phyloP scores from a whole-genome alignment of 2,113 vertebrate genomes.

The Syngnathoides biaculeatus region DNA sequence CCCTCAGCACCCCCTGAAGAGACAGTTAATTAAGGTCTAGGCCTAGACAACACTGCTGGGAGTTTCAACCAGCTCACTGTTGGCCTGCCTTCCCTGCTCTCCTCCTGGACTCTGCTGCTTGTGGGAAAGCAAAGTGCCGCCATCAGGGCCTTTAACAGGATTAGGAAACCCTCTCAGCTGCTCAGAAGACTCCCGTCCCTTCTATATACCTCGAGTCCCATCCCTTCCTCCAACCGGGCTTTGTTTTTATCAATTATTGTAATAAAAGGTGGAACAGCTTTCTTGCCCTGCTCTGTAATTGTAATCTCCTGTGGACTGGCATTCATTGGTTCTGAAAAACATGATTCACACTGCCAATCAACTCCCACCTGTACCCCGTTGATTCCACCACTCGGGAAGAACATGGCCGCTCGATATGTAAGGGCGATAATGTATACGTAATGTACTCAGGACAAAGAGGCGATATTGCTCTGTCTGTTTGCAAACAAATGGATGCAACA shows the following conservation, averaged over 20 bases:
- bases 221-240: conserved; percentile 30
- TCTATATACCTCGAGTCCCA: conserved; percentile 16
- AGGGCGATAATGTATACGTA: conserved; percentile 67
- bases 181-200: conserved; percentile 38
- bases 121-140: conserved; percentile 37
- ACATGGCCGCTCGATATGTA: conserved; percentile 58
- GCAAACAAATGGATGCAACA: conserved; percentile 66
- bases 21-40: conserved; percentile 67
- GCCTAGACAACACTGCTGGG: conserved; percentile 46
- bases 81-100: conserved; percentile 19
- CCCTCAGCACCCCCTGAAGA: conserved; percentile 58
- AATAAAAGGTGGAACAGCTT: conserved; percentile 77
- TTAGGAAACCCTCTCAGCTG: conserved; percentile 67
- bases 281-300: conserved; percentile 72
- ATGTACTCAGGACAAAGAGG: conserved; percentile 53
- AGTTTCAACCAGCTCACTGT: conserved; percentile 40
- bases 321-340: conserved; percentile 65
- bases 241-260: conserved; percentile 78
- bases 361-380: conserved; percentile 28
- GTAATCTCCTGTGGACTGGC: conserved; percentile 71
- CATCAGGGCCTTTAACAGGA: conserved; percentile 65
- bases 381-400: conserved; percentile 48
- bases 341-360: conserved; percentile 34
- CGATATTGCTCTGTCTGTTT: conserved; percentile 60
- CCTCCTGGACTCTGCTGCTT: conserved; percentile 27